Evolutionary conservation across 2,888 invertebrate species (phyloP), one percentile per base, ranked within the genome.

Genomic region (Drosophila testacea): DNA sequence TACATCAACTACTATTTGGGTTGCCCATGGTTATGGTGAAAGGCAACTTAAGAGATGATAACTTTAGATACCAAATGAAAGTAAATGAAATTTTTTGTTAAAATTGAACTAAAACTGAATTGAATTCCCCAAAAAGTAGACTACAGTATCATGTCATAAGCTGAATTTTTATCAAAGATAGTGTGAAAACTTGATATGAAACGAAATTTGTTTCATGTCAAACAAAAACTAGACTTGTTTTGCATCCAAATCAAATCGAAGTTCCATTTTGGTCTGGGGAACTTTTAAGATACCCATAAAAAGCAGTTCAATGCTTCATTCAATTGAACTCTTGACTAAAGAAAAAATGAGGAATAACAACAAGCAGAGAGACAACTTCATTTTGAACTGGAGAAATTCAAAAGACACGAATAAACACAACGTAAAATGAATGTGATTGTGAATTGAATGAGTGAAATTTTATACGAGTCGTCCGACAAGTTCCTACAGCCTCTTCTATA

Each of bases 401-500:
- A 88, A 77, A 69, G 70, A 82, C 77, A 76, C 73, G 16, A 73
- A 76, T 77, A 77, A 80, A 82, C 83, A 83, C 85, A 42, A 71
- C 41, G 44, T 72, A 62, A 79, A 71, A 83, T 66, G 74, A 32
- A 63, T 75, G 71, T 69, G 66, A 81, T 69, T 87, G 50, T 48
- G 70, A 55, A 77, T 87, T 84, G 82, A 79, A 84, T 72, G 73
- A 84, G 67, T 77, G 79, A 79, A 81, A 81, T 73, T 75, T 67
- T 71, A 81, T 78, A 76, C 51, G 56, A 66, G 9, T 27, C 6
- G 4, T 36, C 39, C n/a, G 54, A 30, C 52, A 60, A 51, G 41
- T 55, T 55, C 42, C 46, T 22, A 22, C 60, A 7, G 42, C 42
- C 42, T 38, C 34, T 30, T 50, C n/a, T 16, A 44, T 41, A 39